A percentile compares a stretch with the other conserved stretches of the same genome.
Evolutionary conservation across 2,888 invertebrate species (phyloP).

Genomic region (Oscheius sp.): DNA sequence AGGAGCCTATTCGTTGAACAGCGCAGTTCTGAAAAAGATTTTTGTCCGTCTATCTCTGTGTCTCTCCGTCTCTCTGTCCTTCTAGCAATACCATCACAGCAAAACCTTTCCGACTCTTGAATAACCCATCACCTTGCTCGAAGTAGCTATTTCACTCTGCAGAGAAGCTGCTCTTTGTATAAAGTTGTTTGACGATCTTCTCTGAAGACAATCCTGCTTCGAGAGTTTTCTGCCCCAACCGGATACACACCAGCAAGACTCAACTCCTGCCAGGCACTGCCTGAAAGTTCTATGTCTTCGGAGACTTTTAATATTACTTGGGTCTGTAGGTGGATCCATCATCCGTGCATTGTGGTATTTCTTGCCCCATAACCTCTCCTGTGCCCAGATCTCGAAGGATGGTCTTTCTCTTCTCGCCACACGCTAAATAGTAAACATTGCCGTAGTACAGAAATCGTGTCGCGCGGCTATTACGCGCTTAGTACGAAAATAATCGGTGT

Average conservation of each 20-base stretch:
- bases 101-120: background rate
- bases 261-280: constrained; percentile 56
- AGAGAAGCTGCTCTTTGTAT: constrained; percentile 29
- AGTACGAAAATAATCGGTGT: constrained; percentile 32
- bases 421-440: constrained; percentile 39
- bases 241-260: constrained; percentile 55
- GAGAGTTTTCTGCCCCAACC: constrained; percentile 42
- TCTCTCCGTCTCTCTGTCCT: background rate
- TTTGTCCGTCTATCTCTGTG: background rate
- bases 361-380: constrained; percentile 50
- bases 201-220: constrained; percentile 39
- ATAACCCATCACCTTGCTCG: constrained; percentile 6
- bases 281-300: constrained; percentile 30
- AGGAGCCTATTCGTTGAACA: constrained; percentile 9
- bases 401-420: constrained; percentile 41
- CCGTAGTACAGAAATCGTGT: background rate
- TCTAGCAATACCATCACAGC: no score
- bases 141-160: constrained; percentile 11
- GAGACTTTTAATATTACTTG: constrained; percentile 31
- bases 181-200: constrained; percentile 1
- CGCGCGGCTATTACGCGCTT: constrained; percentile 35
- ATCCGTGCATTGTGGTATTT: constrained; percentile 47
- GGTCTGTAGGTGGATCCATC: constrained; percentile 43
- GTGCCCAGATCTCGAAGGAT: constrained; percentile 45
- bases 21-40: constrained; percentile 36